Evolutionary conservation across 2,888 invertebrate species (phyloP), one percentile per base, ranked within the genome.

Genomic region (Euphydryas editha): DNA sequence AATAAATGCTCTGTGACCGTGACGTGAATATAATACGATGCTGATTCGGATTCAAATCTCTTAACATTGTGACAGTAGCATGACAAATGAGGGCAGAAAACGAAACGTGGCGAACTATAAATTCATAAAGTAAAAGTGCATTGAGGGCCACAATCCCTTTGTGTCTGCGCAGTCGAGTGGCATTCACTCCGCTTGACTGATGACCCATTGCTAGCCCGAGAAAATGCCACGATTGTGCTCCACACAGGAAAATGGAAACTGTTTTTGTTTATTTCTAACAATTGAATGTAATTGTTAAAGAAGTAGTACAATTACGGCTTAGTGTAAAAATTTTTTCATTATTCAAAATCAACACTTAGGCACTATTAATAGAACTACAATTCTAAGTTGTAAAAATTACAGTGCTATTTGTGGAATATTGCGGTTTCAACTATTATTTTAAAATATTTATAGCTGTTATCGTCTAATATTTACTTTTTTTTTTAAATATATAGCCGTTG

Each of bases 1-100:
- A 20, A 37, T 59, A 42, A 36, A 54, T 36, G 36, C 54, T 36
- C 11, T n/a, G 54, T 18, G 54, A 36, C 54, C 54, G 30, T 51
- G n/a, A 51, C 49, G 37, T 21, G 20, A 64, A 58, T 59, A 51
- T 63, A 69, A 66, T 62, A 30, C 51, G 54, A 67, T 46, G 36
- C n/a, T 63, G 67, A 71, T 72, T 67, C 63, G 54, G 68, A 70
- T 75, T 73, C 72, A 72, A 72, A 73, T 68, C 68, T 71, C 68
- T 69, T 62, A 70, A 62, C 69, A 68, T 70, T 70, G 65, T 72
- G 72, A 75, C 72, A 71, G 72, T 58, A 69, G 72, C 73, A 79
- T 84, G 84, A 86, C 81, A 84, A 84, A 88, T 81, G 83, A 82
- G 79, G 74, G 70, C 72, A 77, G 78, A 77, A 79, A 82, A 81